Base-by-base conservation (phyloP, 2,113 vertebrate genomes). In the Xiphophorus hellerii region DNA sequence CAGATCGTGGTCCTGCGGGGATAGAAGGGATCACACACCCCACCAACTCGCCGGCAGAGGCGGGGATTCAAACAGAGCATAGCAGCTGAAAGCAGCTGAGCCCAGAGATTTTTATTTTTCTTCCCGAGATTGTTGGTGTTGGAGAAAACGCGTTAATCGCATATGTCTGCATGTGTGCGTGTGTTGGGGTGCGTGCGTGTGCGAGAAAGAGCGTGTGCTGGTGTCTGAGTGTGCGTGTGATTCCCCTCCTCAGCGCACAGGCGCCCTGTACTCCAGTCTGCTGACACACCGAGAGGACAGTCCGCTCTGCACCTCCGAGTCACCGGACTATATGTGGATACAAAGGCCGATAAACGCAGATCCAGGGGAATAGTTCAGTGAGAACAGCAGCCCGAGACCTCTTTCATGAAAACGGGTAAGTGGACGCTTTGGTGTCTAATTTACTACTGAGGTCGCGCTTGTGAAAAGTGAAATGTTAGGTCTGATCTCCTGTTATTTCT, bases 261-360 rank as follows among this genome's bases (percentile, higher is more conserved):
- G 83, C 88, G 76, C 82, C 72, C 81, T 77, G 78, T 80, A 37
- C 85, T 87, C 81, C 86, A 66, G 87, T 87, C 85, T 87, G 88
- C 87, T 89, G 89, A 92, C 90, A 91, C 87, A 76, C 81, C 79
- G 39, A 73, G 90, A 92, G 87, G 85, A 90, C 85, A 83, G 83
- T 84, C 79, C 77, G 87, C 90, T 65, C 79, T 67, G 35, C 77
- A 69, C 83, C 84, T 80, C 78, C 77, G 80, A 82, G 82, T 87
- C 87, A 85, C 69, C 81, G 89, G 87, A 90, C 86, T 91, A 73
- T 89, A 89, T 88, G 88, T 90, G 91, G 91, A 92, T 92, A 86
- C 89, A 81, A 75, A 90, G 63, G 62, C 76, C 66, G 75, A 66
- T 2, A 61, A 58, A 22, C 85, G 44, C 71, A 77, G 27, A 81